Evolutionary conservation across 2,113 vertebrate genomes (phyloP).

Genomic region (Sceloporus tristichus): DNA sequence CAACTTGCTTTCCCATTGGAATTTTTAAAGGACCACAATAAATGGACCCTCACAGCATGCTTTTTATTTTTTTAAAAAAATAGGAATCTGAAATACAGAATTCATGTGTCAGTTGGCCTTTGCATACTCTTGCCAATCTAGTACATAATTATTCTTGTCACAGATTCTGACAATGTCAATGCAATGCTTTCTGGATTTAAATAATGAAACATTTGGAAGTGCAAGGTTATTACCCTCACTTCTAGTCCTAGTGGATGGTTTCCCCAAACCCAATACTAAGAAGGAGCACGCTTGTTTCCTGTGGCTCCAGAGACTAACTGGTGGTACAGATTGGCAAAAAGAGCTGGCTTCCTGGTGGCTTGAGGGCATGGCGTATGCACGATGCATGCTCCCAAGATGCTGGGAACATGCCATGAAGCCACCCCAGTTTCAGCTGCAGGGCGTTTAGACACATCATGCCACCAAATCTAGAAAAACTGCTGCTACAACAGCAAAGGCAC

Average conservation of each 20-base stretch:
- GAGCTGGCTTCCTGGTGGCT: no score
- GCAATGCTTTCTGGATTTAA: background rate
- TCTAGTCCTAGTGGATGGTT: background rate
- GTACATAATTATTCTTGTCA: constrained; percentile 3
- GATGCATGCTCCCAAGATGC: no score
- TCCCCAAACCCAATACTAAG: background rate
- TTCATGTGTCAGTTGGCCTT: background rate
- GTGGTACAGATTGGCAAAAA: no score
- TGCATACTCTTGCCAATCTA: background rate
- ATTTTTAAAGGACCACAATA: constrained; percentile 32
- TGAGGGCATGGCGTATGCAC: no score
- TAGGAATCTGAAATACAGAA: background rate
- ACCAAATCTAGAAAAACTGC: no score
- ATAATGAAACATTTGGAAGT: constrained; percentile 23
- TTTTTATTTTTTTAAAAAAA: constrained; percentile 51
- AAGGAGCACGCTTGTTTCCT: no score
- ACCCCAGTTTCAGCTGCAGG: no score
- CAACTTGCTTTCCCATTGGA: constrained; percentile 50
- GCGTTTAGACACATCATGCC: no score
- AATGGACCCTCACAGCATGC: constrained; percentile 52
- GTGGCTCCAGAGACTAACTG: no score
- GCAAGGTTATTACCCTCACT: background rate
- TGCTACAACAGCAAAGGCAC: no score
- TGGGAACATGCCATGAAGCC: no score
- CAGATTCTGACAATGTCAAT: constrained; percentile 21